Base-by-base conservation (phyloP, 1,140 invertebrate species). In the Bombus haemorrhoidalis region DNA sequence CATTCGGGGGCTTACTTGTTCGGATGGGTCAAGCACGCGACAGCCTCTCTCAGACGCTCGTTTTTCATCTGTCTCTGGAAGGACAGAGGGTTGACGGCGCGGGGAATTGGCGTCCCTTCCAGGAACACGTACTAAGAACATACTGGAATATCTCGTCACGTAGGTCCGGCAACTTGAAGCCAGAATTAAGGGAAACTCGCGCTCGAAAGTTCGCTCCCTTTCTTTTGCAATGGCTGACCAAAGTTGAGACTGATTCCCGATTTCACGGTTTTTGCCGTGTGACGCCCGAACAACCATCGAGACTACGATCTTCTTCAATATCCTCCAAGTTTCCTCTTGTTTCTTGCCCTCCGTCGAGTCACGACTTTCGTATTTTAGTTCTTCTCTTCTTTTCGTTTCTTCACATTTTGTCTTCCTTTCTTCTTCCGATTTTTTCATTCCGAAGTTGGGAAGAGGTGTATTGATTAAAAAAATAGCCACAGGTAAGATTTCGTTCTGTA, bases 21-120 rank as follows among this genome's bases (percentile, higher is more conserved):
- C 83, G 69, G 82, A 83, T 76, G 90, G 84, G 89, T 91, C 89
- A 86, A 87, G 84, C 83, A 64, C 72, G 53, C 79, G 74, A 57
- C 81, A 75, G 69, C 57, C 43, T 66, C 71, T 77, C 81, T 64
- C 77, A 77, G 87, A 64, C 85, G 81, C 86, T 92, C 91, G 89
- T 92, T 92, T 92, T 90, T 92, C 91, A 92, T 89, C 89, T 88
- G 91, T 92, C 91, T 73, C 72, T 32, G 76, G 75, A 3, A 87
- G 82, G 90, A 91, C 86, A 84, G 85, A 78, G 74, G 83, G 43
- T 83, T 83, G 86, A 90, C 88, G 86, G 74, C 86, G 53, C 86
- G 62, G 86, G 83, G 88, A 90, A 90, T 91, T 90, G 88, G 77
- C 83, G 77, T 86, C 81, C 84, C 86, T 66, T 72, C 74, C 62